Evolutionary conservation across 2,113 vertebrate genomes (phyloP), one percentile per base, ranked within the genome.

Genomic region (Rattus rattus): DNA sequence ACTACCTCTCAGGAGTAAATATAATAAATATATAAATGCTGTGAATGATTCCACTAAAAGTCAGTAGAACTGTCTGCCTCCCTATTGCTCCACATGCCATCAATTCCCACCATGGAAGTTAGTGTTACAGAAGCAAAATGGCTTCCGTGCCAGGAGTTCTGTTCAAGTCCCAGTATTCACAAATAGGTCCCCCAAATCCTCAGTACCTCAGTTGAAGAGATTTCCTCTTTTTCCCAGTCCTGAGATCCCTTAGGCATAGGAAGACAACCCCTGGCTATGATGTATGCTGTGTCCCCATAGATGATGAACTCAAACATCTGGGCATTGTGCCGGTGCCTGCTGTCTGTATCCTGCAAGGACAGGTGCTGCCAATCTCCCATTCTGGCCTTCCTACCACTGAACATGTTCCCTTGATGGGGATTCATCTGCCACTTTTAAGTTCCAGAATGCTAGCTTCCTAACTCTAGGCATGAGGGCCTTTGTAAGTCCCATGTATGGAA

Each of bases 381-480:
- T 13, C 28, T 14, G 33, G 65, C 33, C 6, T 91, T 70, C 16
- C 17, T 33, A 22, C 19, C 24, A 4, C 17, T 10, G 49, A 30
- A 36, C 36, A 17, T 36, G 20, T 19, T 67, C 9, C 65, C 36
- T 5, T 20, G 1, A 77, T 47, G 49, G 36, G 59, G 17, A 33
- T 84, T 56, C 52, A 72, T n/a, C 67, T 65, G 19, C 7, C 19
- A 56, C 49, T 49, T 43, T 0, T n/a, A 39, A 24, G 22, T 43
- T 56, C 77, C 20, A 56, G 63, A 76, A 39, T 70, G 54, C 47
- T 72, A 43, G 76, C 43, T 9, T 7, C n/a, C 0, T n/a, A 19
- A 33, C 14, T 36, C 30, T 1, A 56, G 59, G n/a, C 16, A 20
- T 56, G 63, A 26, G 0, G 5, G 13, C 24, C n/a, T 1, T 2